Conservation (phyloP, 2,888 invertebrate genomes). For the Megamerina dolium region DNA sequence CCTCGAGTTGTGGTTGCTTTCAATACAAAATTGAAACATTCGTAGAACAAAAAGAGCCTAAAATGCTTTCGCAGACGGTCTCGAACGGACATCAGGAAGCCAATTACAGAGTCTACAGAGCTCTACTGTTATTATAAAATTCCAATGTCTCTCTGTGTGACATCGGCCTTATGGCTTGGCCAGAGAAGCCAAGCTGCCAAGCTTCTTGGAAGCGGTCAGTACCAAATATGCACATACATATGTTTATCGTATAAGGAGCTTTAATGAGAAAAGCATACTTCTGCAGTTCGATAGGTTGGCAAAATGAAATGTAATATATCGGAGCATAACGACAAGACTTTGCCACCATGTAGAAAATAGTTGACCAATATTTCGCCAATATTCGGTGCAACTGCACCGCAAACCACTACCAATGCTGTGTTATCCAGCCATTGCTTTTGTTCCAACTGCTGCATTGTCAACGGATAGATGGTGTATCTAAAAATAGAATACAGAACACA, state of each 20-base stretch:
- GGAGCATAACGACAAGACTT: conserved; percentile 72
- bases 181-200: conserved; percentile 2
- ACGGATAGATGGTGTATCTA: conserved; percentile 61
- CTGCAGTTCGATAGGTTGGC: conserved; percentile 77
- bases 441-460: conserved; percentile 48
- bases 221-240: conserved; percentile 1
- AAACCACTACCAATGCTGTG: conserved; percentile 67
- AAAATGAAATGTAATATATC: conserved; percentile 71
- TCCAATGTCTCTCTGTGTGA: too few species aligned
- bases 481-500: conserved; percentile 9
- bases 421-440: conserved; percentile 53
- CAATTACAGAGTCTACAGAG: too few species aligned
- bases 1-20: too few species aligned
- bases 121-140: too few species aligned
- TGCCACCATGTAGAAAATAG: conserved; percentile 68
- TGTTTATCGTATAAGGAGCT: neutral
- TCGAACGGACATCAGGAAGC: too few species aligned
- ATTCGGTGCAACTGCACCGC: conserved; percentile 64
- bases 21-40: too few species aligned
- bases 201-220: neutral
- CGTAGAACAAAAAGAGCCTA: too few species aligned
- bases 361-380: conserved; percentile 64
- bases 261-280: conserved; percentile 51
- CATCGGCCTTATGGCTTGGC: too few species aligned
- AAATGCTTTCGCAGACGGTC: too few species aligned